A percentile compares a stretch with the other conserved stretches of the same genome.
Conservation (phyloP, 1,140 invertebrate genomes). For the Drosophila subpulchrella region DNA sequence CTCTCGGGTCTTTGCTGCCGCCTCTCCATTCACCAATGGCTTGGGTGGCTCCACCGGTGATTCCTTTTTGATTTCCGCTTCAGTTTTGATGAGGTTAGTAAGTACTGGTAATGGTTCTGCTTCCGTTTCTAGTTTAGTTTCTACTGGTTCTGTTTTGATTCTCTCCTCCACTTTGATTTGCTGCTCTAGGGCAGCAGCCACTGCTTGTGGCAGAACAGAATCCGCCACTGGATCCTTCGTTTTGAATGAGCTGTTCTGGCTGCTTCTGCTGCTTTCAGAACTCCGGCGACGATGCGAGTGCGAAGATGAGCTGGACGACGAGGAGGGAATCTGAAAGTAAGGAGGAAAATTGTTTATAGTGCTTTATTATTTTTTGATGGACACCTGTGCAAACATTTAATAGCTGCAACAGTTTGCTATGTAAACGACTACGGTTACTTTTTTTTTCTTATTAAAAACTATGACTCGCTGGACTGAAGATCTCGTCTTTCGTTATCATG, state of each 20-base stretch:
- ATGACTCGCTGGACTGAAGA: background rate
- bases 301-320: constrained; percentile 66
- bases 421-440: background rate
- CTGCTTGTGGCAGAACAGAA: constrained; percentile 29
- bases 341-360: constrained; percentile 1
- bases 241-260: constrained; percentile 67
- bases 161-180: constrained; percentile 44
- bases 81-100: constrained; percentile 48
- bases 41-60: constrained; percentile 20
- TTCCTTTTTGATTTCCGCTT: constrained; percentile 68
- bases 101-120: constrained; percentile 18
- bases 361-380: background rate
- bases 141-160: constrained; percentile 41
- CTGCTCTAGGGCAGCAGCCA: constrained; percentile 34
- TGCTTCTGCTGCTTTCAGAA: constrained; percentile 74
- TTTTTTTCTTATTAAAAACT: background rate
- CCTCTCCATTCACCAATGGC: constrained; percentile 52
- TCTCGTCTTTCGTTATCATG: background rate
- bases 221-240: constrained; percentile 15
- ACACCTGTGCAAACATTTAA: constrained; percentile 11
- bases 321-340: constrained; percentile 54
- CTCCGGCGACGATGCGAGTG: constrained; percentile 71
- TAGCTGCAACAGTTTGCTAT: constrained; percentile 1
- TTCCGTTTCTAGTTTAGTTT: constrained; percentile 12
- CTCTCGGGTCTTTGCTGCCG: constrained; percentile 63